These are phyloP conservation scores for Lacanobia oleracea DNA, from an alignment of 2,888 invertebrate genomes.

Conservation along the genomic window DNA sequence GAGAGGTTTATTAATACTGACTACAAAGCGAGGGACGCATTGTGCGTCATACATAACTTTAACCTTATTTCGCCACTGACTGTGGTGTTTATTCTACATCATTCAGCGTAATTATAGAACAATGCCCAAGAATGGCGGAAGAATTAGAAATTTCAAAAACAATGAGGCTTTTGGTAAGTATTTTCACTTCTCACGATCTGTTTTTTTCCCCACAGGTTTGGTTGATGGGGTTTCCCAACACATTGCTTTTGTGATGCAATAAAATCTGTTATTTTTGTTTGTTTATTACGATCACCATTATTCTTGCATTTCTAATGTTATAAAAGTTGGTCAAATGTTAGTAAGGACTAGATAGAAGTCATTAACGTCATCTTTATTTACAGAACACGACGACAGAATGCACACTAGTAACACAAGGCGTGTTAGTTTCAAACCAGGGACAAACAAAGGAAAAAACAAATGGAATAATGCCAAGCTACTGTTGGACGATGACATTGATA, in stretches of 20 bases:
- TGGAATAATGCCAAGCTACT: conserved; percentile 85
- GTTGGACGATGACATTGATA: conserved; percentile 92
- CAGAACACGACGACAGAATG: conserved; percentile 88
- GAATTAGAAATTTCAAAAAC: conserved; percentile 84
- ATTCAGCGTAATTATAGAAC: conserved; percentile 55
- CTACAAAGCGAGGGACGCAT: conserved; percentile 27
- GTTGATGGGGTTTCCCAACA: neutral
- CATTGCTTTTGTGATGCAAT: conserved; percentile 26
- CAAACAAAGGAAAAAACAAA: conserved; percentile 85
- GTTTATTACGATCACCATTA: no score
- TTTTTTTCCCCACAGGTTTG: neutral
- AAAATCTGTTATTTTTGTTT: neutral
- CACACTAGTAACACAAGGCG: conserved; percentile 82
- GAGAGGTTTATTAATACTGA: neutral
- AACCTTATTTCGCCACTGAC: conserved; percentile 46
- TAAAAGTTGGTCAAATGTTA: no score
- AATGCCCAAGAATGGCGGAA: conserved; percentile 88
- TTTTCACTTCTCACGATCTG: neutral
- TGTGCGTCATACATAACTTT: conserved; percentile 65
- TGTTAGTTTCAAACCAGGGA: conserved; percentile 90
- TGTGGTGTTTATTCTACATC: conserved; percentile 31
- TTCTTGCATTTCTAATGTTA: neutral
- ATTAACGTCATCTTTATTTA: conserved; percentile 50
- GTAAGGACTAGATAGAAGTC: neutral
- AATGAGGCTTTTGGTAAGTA: conserved; percentile 84